These are phyloP conservation scores for Dendrolimus houi DNA, from an alignment of 2,888 invertebrate species.

Conservation along the genomic window DNA sequence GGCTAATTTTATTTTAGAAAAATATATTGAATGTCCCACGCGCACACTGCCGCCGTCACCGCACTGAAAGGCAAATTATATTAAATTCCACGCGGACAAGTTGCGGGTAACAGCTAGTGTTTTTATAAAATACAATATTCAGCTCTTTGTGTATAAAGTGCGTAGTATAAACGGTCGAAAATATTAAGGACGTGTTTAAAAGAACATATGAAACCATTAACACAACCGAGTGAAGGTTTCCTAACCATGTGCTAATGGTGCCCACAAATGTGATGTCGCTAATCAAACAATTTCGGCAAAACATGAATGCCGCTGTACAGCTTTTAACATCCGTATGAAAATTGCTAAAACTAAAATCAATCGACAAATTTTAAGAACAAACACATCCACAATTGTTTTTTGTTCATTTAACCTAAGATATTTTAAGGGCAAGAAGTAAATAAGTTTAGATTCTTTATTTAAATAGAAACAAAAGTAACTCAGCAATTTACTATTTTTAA, in stretches of 20 bases:
- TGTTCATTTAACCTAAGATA: conserved; percentile 7
- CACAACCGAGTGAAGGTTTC: conserved; percentile 35
- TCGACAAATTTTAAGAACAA: conserved; percentile 19
- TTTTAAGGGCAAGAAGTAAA: not conserved
- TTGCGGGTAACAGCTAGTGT: too few species aligned
- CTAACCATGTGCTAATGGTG: conserved; percentile 44
- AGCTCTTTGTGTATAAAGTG: too few species aligned
- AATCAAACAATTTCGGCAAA: conserved; percentile 49
- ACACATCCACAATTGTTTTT: conserved; percentile 18
- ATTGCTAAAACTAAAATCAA: conserved; percentile 30
- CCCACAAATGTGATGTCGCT: conserved; percentile 38
- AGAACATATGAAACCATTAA: conserved; percentile 16
- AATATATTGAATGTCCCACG: too few species aligned
- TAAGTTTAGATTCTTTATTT: too few species aligned
- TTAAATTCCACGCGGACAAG: too few species aligned
- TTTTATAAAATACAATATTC: too few species aligned
- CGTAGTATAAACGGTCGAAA: not conserved
- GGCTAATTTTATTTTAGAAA: too few species aligned
- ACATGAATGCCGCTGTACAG: conserved; percentile 24
- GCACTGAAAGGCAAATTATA: too few species aligned
- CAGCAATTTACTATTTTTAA: too few species aligned
- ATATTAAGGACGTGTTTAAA: too few species aligned
- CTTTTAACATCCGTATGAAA: conserved; percentile 51
- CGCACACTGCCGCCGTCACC: too few species aligned
- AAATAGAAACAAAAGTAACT: too few species aligned